Base-by-base conservation (phyloP, 2,113 vertebrate species). In the Kryptolebias marmoratus region DNA sequence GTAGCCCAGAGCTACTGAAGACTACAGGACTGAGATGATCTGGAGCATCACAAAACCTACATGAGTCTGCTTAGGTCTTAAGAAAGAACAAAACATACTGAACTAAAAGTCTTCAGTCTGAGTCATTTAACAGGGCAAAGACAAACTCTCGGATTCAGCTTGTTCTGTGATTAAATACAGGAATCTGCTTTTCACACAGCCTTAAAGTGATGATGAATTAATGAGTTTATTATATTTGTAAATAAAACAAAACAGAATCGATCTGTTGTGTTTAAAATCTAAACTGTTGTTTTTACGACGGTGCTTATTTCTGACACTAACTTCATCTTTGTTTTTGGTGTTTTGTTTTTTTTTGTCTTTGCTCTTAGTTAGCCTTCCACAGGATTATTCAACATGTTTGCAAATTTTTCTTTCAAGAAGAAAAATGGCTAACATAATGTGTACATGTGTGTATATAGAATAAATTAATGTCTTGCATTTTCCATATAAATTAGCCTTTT, bases 371-470 rank as follows among this genome's bases (percentile, higher is more conserved):
- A 73, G 44, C 54, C 49, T 18, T 22, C 49, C 56, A 70, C 44
- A 54, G 70, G 63, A 68, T 59, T 73, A 36, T 49, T 22, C 31
- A 31, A 11, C 68, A 67, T 49, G 55, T 48, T 66, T 15, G 0
- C 31, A 54, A n/a, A 45, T 8, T 44, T 85, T 71, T 80, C 22
- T 22, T 22, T 22, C 22, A 47, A 50, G 48, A 79, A 74, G 44
- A 60, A 39, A 77, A 55, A 48, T 64, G 58, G 77, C 83, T 85
- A 90, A 90, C 88, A 83, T 75, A 79, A 78, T 49, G 42, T 94
- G 92, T 94, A 92, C 86, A 93, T 93, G 90, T 88, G 85, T 93
- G 93, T 94, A 93, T 77, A 94, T 93, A 94, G 87, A 90, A 73
- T 91, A 93, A 92, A 88, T 92, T 92, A 91, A 93, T 49, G 75